Conservation (phyloP, 2,888 invertebrate species). For the Dasypolia templi region DNA sequence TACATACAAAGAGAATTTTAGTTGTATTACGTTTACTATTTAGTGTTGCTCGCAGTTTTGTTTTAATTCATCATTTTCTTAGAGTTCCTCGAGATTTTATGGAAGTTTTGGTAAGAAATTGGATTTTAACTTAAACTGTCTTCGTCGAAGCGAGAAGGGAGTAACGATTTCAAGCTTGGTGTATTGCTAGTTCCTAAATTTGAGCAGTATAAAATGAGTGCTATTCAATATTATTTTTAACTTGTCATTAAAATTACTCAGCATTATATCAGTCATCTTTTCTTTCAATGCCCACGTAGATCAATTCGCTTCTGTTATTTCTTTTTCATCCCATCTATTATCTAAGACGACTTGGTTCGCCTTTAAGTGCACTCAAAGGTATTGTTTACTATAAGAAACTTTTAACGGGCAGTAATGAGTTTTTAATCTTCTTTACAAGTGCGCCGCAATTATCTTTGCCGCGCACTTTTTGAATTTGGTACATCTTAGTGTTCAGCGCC, state of each 20-base stretch:
- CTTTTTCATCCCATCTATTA: too few species aligned
- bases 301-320: background rate
- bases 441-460: too few species aligned
- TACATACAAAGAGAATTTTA: slow-evolving; percentile 31
- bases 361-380: too few species aligned
- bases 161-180: background rate
- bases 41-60: background rate
- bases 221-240: background rate
- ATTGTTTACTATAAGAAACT: too few species aligned
- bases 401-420: too few species aligned
- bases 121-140: background rate
- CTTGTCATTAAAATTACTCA: too few species aligned
- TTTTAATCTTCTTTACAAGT: too few species aligned
- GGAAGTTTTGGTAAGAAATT: background rate
- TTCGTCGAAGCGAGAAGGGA: background rate
- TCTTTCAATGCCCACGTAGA: background rate
- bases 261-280: background rate
- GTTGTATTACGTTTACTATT: slow-evolving; percentile 38
- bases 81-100: background rate
- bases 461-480: too few species aligned
- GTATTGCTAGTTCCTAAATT: too few species aligned
- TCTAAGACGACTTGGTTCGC: too few species aligned
- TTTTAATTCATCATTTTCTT: slow-evolving; percentile 15
- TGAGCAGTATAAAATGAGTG: background rate
- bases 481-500: too few species aligned